A percentile compares a stretch with the other conserved stretches of the same genome.
Conservation (phyloP, 2,113 vertebrate species). For the Leucosticte australis region DNA sequence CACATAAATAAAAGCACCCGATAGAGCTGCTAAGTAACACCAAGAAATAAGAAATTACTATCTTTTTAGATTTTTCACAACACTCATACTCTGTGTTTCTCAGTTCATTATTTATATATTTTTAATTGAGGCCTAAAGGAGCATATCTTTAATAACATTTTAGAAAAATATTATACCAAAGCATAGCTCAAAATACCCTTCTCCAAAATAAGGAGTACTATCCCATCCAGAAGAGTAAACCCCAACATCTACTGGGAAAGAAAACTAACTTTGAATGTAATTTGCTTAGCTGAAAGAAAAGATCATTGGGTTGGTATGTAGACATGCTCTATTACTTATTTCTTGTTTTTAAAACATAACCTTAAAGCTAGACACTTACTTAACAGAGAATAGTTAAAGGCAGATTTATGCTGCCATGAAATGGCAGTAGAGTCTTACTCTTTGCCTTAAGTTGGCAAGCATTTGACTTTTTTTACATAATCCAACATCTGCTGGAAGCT, state of each 20-base stretch:
- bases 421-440: neutral
- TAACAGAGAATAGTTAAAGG: neutral
- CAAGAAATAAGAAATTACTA: neutral
- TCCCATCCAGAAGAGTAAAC: neutral
- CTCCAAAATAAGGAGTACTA: slow-evolving; percentile 27
- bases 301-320: slow-evolving; percentile 14
- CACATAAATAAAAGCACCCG: slow-evolving; percentile 23
- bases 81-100: slow-evolving; percentile 5
- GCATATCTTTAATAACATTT: neutral
- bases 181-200: slow-evolving; percentile 32
- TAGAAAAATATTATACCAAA: slow-evolving; percentile 10
- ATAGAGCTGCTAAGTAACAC: slow-evolving; percentile 12
- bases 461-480: neutral
- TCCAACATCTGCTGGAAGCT: slow-evolving; percentile 8
- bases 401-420: neutral
- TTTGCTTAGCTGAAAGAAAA: neutral
- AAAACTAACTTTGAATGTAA: neutral
- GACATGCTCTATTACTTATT: slow-evolving; percentile 5
- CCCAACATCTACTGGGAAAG: neutral
- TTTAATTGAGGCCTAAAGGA: slow-evolving; percentile 28
- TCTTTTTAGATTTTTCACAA: slow-evolving; percentile 27
- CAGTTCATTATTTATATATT: neutral
- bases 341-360: neutral
- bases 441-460: slow-evolving; percentile 3
- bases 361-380: slow-evolving; percentile 1